Evolutionary conservation across 1,140 invertebrate genomes (phyloP), one percentile per base, ranked within the genome.

Genomic region (Pseudomyrmex flavicornis): DNA sequence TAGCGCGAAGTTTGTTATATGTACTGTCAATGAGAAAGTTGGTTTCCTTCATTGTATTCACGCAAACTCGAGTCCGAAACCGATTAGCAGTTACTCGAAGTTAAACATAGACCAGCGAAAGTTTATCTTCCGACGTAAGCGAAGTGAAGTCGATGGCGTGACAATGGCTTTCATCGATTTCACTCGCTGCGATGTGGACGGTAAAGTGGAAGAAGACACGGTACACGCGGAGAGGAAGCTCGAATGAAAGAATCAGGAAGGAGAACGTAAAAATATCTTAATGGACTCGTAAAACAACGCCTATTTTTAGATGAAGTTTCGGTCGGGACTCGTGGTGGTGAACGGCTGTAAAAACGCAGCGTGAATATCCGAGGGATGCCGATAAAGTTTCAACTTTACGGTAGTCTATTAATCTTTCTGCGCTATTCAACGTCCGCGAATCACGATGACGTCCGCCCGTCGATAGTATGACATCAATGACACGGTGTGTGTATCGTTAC

Each of bases 71-170:
- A 66, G 66, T 59, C 44, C 54, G 66, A 70, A 80, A 72, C 54
- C 76, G 76, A 80, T 80, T 80, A 80, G 76, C 66, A 80, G 76
- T 80, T 72, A 70, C 76, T 62, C 58, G 17, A 82, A 82, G 79
- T 74, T 82, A 75, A 82, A 82, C 59, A 82, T 26, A 10, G 58
- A 82, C 75, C 70, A 48, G 69, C 61, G 69, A 82, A 75, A 82
- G 72, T 75, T 35, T 63, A 82, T 59, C 63, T 82, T 82, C 61
- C 58, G 56, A 82, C 61, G 26, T 82, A 63, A 63, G 50, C 72
- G 61, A 75, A 82, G 70, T 73, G 65, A 75, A 82, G 79, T 75
- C 69, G 63, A 82, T 80, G 61, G 20, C 48, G 73, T 75, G 70
- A 73, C 70, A 75, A 74, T 82, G 35, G 79, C 58, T 20, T 75